Conservation (phyloP, 2,888 invertebrate species). For the Lymantria dispar region DNA sequence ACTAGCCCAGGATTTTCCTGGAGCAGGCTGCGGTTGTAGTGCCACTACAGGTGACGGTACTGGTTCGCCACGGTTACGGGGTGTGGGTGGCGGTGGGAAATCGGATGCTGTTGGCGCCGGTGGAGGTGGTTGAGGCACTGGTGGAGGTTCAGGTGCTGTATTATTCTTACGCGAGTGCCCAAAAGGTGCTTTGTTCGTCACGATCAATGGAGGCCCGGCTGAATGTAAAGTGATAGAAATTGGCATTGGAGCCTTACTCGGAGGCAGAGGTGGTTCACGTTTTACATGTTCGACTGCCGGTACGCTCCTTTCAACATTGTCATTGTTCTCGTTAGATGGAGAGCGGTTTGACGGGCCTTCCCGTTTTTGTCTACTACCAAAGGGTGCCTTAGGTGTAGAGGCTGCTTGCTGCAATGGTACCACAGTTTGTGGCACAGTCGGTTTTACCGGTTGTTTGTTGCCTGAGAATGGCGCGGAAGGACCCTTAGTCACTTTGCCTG, state of each 20-base stretch:
- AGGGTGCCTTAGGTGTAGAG: conserved; percentile 70
- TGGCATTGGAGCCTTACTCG: conserved; percentile 75
- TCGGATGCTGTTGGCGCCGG: conserved; percentile 77
- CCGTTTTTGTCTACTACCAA: conserved; percentile 73
- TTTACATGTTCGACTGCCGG: conserved; percentile 52
- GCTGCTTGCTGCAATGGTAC: conserved; percentile 72
- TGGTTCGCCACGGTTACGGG: conserved; percentile 64
- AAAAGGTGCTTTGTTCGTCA: conserved; percentile 74
- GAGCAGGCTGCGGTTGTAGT: conserved; percentile 65
- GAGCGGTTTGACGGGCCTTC: conserved; percentile 65
- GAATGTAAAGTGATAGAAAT: conserved; percentile 75
- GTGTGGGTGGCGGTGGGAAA: conserved; percentile 76
- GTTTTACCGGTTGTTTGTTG: conserved; percentile 67
- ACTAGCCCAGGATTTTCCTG: conserved; percentile 86
- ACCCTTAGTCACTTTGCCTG: conserved; percentile 61
- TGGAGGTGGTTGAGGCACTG: conserved; percentile 67
- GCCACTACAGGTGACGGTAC: conserved; percentile 51
- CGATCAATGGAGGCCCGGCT: conserved; percentile 73
- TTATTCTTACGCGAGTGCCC: conserved; percentile 66
- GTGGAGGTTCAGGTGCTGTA: conserved; percentile 54
- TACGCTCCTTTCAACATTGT: conserved; percentile 44
- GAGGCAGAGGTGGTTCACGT: conserved; percentile 64
- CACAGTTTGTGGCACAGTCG: conserved; percentile 67
- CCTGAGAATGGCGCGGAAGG: conserved; percentile 74
- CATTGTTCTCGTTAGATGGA: conserved; percentile 59